phyloP scores from a whole-genome alignment of 2,797 vertebrate species.

The Staurois parvus region DNA sequence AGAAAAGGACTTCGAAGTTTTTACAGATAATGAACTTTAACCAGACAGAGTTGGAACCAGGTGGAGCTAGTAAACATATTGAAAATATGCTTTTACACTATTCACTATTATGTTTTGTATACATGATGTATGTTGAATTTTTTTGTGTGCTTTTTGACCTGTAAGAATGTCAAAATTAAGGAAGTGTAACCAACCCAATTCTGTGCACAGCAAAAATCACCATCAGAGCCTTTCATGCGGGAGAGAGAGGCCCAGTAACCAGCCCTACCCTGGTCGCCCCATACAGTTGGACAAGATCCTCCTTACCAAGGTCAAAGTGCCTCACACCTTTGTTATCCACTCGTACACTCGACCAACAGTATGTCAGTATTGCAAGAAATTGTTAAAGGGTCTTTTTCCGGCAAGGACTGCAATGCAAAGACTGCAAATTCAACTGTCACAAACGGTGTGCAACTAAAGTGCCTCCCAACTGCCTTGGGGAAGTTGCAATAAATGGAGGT shows the following conservation, averaged over 20 bases:
- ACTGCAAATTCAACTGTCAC: constrained; percentile 98
- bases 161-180: too few relatives aligned
- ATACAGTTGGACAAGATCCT: constrained; percentile 95
- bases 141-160: too few relatives aligned
- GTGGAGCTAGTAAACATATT: too few relatives aligned
- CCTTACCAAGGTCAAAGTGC: constrained; percentile 95
- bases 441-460: constrained; percentile 96
- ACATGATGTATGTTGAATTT: too few relatives aligned
- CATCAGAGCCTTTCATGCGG: constrained; percentile 86
- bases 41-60: too few relatives aligned
- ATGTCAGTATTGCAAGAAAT: constrained; percentile 97
- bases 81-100: too few relatives aligned
- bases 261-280: constrained; percentile 91
- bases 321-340: constrained; percentile 95
- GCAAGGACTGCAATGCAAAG: constrained; percentile 95
- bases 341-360: constrained; percentile 95
- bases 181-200: background rate
- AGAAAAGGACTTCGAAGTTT: too few relatives aligned
- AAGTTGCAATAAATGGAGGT: constrained; percentile 94
- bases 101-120: too few relatives aligned
- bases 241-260: constrained; percentile 92
- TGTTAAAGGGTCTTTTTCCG: constrained; percentile 95
- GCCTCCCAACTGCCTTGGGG: constrained; percentile 96
- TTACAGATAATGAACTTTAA: too few relatives aligned
- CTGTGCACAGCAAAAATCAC: constrained; percentile 83